A percentile compares a stretch with the other conserved stretches of the same genome.
Evolutionary conservation across 2,797 vertebrate genomes (phyloP).

Genomic region (Syncerus caffer): DNA sequence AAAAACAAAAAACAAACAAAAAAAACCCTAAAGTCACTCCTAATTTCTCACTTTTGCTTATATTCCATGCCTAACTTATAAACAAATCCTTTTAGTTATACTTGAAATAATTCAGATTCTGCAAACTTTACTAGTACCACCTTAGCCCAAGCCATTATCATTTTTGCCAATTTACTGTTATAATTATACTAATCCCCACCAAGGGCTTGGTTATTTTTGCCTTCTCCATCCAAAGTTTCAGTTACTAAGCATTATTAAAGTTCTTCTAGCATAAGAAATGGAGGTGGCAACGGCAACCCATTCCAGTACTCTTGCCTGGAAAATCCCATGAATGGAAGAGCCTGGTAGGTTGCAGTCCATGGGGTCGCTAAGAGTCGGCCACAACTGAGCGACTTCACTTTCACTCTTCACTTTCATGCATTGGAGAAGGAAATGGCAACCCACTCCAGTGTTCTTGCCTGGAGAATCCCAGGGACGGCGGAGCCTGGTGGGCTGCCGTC

Average conservation of each 20-base stretch:
- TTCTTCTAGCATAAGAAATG: background rate
- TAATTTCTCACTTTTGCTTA: slow-evolving; percentile 16
- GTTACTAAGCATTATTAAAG: background rate
- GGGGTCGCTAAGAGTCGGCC: no score
- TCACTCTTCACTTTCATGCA: no score
- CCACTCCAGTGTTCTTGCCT: no score
- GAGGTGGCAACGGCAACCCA: no score
- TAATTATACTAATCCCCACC: background rate
- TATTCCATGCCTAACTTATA: background rate
- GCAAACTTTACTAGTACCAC: background rate
- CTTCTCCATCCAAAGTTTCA: background rate
- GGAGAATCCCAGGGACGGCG: no score
- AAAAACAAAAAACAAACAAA: background rate
- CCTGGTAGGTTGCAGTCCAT: no score
- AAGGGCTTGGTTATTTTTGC: background rate
- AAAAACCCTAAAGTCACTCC: background rate
- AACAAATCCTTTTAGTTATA: background rate
- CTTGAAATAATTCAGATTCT: background rate
- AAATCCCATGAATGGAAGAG: no score
- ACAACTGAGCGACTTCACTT: no score
- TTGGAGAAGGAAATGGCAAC: background rate
- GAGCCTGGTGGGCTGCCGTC: no score
- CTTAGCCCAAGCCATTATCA: background rate
- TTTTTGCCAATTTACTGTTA: background rate
- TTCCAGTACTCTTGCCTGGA: no score